Evolutionary conservation across 2,113 vertebrate genomes (phyloP).

Genomic region (Castor canadensis): DNA sequence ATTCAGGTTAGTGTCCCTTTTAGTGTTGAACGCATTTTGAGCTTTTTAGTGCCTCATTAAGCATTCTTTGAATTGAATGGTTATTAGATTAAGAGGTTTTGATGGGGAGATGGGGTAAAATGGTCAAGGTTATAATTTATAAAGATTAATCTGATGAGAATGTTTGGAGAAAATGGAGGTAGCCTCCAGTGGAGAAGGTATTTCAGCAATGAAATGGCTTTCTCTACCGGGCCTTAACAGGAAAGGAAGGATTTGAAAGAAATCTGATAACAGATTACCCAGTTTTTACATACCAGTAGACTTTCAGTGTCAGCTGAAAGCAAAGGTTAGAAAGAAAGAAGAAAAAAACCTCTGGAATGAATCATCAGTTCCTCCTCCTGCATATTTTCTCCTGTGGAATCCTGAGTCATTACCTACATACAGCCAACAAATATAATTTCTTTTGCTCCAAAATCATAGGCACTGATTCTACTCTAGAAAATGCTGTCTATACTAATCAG

Average conservation of each 20-base stretch:
- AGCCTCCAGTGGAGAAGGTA: background rate
- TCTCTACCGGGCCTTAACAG: background rate
- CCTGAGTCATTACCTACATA: background rate
- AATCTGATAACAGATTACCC: background rate
- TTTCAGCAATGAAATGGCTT: background rate
- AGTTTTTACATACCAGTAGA: background rate
- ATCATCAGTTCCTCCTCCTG: background rate
- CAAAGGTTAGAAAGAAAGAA: slow-evolving; percentile 1
- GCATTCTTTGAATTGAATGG: background rate
- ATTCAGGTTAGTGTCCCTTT: background rate
- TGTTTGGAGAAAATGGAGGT: background rate
- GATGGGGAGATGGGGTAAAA: background rate
- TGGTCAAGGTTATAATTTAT: background rate
- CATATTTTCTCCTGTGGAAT: slow-evolving; percentile 33
- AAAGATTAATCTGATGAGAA: slow-evolving; percentile 9
- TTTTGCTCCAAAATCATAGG: slow-evolving; percentile 4
- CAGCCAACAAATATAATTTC: background rate
- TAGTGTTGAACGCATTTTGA: background rate
- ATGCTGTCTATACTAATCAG: background rate
- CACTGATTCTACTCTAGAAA: slow-evolving; percentile 1
- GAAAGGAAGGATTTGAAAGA: background rate
- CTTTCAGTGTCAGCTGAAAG: slow-evolving; percentile 29
- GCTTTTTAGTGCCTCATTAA: background rate
- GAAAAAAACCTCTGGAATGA: background rate
- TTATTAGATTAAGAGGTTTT: background rate